A percentile compares a stretch with the other conserved stretches of the same genome.
phyloP scores from a whole-genome alignment of 2,888 invertebrate species.

The Antitype chi region DNA sequence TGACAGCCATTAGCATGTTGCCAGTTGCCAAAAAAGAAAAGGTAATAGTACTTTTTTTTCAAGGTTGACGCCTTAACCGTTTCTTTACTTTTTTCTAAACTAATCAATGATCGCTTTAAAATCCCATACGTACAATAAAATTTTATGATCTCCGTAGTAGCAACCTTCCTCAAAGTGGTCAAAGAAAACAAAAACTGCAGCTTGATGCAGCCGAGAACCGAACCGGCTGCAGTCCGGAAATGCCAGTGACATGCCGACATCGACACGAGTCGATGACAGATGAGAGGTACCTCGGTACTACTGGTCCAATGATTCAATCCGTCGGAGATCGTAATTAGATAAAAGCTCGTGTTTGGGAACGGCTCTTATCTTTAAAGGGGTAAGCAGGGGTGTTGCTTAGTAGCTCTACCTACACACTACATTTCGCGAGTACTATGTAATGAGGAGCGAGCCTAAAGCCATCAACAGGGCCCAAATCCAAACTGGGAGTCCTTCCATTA shows the following conservation, averaged over 20 bases:
- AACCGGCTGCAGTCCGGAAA: slow-evolving; percentile 64
- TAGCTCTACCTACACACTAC: not conserved
- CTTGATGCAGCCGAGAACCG: slow-evolving; percentile 39
- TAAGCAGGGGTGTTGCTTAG: not conserved
- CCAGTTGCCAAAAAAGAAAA: not conserved
- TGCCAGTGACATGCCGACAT: slow-evolving; percentile 57
- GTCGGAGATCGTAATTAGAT: not conserved
- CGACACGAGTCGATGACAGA: slow-evolving; percentile 62
- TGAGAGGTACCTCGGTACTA: slow-evolving; percentile 1
- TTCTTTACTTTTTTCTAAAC: not conserved
- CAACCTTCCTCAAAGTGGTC: slow-evolving; percentile 17
- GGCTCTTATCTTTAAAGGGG: not conserved
- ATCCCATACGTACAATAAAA: not conserved
- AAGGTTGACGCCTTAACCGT: not conserved
- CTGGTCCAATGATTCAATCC: slow-evolving; percentile 5
- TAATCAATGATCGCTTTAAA: slow-evolving; percentile 1
- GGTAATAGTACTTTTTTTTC: not conserved
- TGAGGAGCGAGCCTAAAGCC: not conserved
- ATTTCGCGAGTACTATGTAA: not conserved
- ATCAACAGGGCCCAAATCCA: not conserved
- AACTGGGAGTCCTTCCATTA: not conserved
- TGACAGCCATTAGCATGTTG: slow-evolving; percentile 14
- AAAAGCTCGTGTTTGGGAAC: not conserved
- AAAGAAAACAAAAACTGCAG: slow-evolving; percentile 58
- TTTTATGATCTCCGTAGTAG: slow-evolving; percentile 18